Base-by-base conservation (phyloP, 2,888 invertebrate species). In the Chloroclysta siterata region DNA sequence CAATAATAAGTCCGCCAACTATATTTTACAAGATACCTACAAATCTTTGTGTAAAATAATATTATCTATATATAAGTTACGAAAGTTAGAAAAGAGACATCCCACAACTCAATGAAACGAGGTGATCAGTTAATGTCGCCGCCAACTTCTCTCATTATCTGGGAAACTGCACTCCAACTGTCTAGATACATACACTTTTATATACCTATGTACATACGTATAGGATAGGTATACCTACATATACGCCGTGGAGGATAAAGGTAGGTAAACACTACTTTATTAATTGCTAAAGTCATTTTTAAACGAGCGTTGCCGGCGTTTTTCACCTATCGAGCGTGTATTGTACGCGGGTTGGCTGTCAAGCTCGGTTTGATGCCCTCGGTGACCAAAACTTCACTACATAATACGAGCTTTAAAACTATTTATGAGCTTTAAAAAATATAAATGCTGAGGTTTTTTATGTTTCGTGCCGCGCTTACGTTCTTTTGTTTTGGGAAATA, bases 101-200 rank as follows among this genome's bases (percentile, higher is more conserved):
- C 22, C 10, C 48, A 36, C 46, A 47, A 47, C 22, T 55, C 55
- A 46, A 46, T 46, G n/a, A 47, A 39, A 56, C 47, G 55, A 48
- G 48, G 55, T 47, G 55, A 56, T 56, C 55, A 36, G 55, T 56
- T 56, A 56, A 39, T 56, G 55, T 56, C 55, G 22, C 33, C 7
- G 44, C 39, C 5, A 56, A 56, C 55, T 56, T 56, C 36, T 56
- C 55, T 56, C 55, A 48, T 56, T 56, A 56, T 44, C 44, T 33
- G 53, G 29, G 5, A 47, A 56, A 48, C 48, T 56, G 55, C 55
- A 48, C 39, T 36, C 47, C 14, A 56, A 47, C 55, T 55, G 46
- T 17, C 17, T 51, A 15, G 2, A 39, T 11, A 10, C 8, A 6
- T 8, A 6, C 36, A 4, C 33, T 33, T 1, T 8, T 33, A 5